Conservation (phyloP, 2,113 vertebrate genomes). For the Gymnarchus niloticus region DNA sequence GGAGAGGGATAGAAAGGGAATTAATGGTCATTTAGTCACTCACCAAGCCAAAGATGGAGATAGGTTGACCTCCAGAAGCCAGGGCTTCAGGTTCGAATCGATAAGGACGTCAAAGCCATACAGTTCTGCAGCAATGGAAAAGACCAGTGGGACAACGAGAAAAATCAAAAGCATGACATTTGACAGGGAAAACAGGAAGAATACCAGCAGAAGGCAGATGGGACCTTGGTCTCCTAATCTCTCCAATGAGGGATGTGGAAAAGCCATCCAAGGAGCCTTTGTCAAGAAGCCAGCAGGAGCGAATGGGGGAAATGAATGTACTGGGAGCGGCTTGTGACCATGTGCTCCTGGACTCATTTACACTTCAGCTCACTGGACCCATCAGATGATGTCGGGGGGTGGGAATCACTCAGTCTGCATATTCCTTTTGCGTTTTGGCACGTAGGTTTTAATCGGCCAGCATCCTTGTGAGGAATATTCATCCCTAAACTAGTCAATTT, state of each 20-base stretch:
- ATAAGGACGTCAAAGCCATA: constrained; percentile 98
- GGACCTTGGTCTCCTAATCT: background rate
- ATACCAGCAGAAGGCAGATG: background rate
- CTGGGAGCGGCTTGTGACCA: constrained; percentile 42
- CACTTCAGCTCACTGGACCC: background rate
- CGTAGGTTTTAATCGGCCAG: background rate
- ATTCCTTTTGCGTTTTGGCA: background rate
- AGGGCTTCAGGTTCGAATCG: constrained; percentile 90
- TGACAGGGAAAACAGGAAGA: background rate
- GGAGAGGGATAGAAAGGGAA: background rate
- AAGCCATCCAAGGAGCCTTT: background rate
- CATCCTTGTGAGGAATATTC: too few species aligned
- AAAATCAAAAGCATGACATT: background rate
- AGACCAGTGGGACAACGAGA: too few species aligned
- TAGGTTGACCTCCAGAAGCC: constrained; percentile 95
- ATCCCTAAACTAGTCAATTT: too few species aligned
- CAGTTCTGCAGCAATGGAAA: constrained; percentile 70
- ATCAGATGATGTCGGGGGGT: too few species aligned
- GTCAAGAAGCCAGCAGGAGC: background rate
- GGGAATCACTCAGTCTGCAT: too few species aligned
- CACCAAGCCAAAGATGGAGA: constrained; percentile 95
- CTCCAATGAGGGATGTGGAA: background rate
- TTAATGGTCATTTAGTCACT: constrained; percentile 47
- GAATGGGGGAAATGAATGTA: constrained; percentile 30
- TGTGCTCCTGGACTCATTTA: background rate